Conservation (phyloP, 2,797 vertebrate genomes). For the Netta rufina region DNA sequence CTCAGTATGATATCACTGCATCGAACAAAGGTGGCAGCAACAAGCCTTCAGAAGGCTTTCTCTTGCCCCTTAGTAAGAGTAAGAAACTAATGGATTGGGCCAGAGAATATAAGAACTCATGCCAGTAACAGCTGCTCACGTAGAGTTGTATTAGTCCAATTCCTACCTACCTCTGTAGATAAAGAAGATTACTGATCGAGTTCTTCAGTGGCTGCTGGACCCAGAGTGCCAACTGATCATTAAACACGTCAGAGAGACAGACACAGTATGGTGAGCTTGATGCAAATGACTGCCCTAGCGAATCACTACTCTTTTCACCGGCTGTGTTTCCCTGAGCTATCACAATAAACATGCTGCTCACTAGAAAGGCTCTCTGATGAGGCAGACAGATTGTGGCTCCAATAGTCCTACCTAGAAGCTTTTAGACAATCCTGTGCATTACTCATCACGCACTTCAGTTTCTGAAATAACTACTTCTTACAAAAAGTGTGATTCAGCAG, state of each 20-base stretch:
- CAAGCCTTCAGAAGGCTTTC: neutral
- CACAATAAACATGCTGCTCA: neutral
- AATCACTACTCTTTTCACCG: neutral
- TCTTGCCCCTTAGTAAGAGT: neutral
- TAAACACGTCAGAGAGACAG: neutral
- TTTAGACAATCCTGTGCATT: slow-evolving; percentile 25
- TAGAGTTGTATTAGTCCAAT: neutral
- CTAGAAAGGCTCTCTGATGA: neutral
- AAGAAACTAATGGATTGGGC: neutral
- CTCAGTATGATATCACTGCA: neutral
- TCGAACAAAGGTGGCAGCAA: neutral
- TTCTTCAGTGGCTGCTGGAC: slow-evolving; percentile 22
- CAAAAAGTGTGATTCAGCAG: slow-evolving; percentile 14
- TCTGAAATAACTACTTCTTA: neutral
- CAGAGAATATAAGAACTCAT: neutral
- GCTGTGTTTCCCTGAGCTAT: neutral
- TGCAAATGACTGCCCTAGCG: neutral
- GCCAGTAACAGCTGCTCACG: neutral
- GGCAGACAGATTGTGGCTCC: slow-evolving; percentile 20
- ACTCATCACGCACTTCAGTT: neutral
- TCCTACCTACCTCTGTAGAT: slow-evolving; percentile 21
- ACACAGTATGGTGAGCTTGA: neutral
- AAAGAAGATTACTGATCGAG: slow-evolving; percentile 6
- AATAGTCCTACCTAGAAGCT: neutral
- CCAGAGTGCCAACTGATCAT: neutral